phyloP scores from a whole-genome alignment of 2,797 vertebrate genomes.

The Sebastes cheni region DNA sequence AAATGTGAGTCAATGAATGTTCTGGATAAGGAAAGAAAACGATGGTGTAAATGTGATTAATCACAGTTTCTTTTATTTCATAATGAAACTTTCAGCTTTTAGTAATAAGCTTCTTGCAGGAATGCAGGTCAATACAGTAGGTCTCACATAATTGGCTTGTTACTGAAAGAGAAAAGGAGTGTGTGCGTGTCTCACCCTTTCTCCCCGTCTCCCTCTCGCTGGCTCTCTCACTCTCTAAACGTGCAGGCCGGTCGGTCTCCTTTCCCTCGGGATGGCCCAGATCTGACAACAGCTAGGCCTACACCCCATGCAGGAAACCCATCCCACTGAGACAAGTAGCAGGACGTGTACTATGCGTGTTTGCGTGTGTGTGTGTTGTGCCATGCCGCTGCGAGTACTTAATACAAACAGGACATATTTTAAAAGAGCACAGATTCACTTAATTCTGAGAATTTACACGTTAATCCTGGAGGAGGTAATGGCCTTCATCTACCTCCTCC shows the following conservation, averaged over 20 bases:
- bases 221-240: constrained; percentile 30
- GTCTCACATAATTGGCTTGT: neutral
- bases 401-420: neutral
- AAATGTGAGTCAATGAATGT: constrained; percentile 19
- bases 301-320: constrained; percentile 75
- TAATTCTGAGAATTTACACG: neutral
- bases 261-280: constrained; percentile 56
- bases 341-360: neutral
- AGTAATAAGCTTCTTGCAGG: neutral
- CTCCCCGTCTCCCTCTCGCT: neutral
- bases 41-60: neutral
- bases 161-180: neutral
- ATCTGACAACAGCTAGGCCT: constrained; percentile 73
- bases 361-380: neutral
- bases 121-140: neutral
- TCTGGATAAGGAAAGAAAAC: constrained; percentile 2
- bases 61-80: neutral
- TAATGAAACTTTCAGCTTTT: neutral
- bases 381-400: constrained; percentile 1
- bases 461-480: fast-evolving
- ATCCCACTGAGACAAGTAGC: constrained; percentile 47
- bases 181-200: neutral
- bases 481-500: neutral
- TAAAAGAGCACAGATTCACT: neutral
- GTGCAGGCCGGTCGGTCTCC: constrained; percentile 51